Evolutionary conservation across 2,888 invertebrate genomes (phyloP).

Genomic region (Acanthococcus lagerstroemiae): DNA sequence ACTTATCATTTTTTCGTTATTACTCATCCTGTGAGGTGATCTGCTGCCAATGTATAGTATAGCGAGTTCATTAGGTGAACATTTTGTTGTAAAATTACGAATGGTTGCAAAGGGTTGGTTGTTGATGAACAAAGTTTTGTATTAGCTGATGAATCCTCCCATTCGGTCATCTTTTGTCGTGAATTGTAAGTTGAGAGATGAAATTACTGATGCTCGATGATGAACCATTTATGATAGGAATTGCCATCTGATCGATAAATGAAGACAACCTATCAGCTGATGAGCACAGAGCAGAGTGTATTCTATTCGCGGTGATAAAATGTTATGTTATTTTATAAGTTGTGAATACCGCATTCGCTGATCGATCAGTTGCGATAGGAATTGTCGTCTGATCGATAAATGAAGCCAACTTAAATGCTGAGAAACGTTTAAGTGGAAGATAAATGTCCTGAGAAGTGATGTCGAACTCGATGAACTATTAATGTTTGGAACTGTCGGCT

Average conservation of each 20-base stretch:
- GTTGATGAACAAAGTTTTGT: too few relatives aligned
- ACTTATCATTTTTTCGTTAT: not conserved
- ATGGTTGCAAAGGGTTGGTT: too few relatives aligned
- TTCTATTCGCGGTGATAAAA: not conserved
- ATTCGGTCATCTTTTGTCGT: not conserved
- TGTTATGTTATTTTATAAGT: not conserved
- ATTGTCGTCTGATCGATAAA: slow-evolving; percentile 9
- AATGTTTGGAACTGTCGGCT: too few relatives aligned
- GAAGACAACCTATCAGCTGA: not conserved
- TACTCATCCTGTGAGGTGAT: not conserved
- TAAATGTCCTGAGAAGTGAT: too few relatives aligned
- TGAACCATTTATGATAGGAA: slow-evolving; percentile 2
- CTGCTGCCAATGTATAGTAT: too few relatives aligned
- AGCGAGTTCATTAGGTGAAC: too few relatives aligned
- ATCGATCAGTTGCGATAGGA: not conserved
- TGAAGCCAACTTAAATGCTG: not conserved
- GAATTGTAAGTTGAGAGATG: too few relatives aligned
- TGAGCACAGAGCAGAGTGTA: too few relatives aligned
- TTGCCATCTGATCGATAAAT: slow-evolving; percentile 9
- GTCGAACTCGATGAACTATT: too few relatives aligned
- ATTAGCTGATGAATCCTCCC: too few relatives aligned
- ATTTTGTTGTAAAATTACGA: not conserved
- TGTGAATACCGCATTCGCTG: not conserved
- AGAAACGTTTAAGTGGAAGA: too few relatives aligned
- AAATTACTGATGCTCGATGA: not conserved